Conservation (phyloP, 2,113 vertebrate genomes). For the Ophthalmolycus amberensis region DNA sequence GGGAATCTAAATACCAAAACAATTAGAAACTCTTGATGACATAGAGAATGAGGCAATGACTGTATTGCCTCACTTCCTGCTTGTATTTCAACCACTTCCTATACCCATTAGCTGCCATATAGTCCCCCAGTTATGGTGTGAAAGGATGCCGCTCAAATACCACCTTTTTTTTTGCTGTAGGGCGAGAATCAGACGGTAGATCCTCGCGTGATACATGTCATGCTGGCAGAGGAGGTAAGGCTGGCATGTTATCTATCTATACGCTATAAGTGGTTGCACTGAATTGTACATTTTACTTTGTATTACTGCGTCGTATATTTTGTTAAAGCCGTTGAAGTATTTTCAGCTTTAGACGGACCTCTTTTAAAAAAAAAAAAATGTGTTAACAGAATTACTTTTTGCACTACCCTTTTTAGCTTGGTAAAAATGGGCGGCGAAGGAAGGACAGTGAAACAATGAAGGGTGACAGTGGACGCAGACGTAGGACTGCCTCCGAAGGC, state of each 20-base stretch:
- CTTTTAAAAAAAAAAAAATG: background rate
- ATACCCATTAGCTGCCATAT: background rate
- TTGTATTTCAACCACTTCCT: background rate
- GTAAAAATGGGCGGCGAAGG: constrained; percentile 88
- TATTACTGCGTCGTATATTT: background rate
- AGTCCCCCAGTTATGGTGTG: background rate
- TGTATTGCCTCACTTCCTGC: background rate
- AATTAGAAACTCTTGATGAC: background rate
- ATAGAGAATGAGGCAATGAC: background rate
- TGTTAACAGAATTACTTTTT: background rate
- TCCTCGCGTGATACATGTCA: constrained; percentile 95
- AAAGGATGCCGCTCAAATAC: constrained; percentile 12
- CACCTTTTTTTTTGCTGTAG: constrained; percentile 69
- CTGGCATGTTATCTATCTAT: background rate
- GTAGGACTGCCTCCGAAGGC: constrained; percentile 90
- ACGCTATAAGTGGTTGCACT: background rate
- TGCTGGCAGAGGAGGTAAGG: constrained; percentile 84
- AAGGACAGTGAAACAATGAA: constrained; percentile 87
- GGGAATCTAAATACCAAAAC: background rate
- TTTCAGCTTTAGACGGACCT: background rate
- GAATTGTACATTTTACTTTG: background rate
- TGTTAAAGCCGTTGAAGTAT: background rate
- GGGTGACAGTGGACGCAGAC: constrained; percentile 89
- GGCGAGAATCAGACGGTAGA: constrained; percentile 92
- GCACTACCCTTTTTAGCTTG: constrained; percentile 55